Evolutionary conservation across 2,113 vertebrate species (phyloP), one percentile per base, ranked within the genome.

Genomic region (Chaetops frenatus): DNA sequence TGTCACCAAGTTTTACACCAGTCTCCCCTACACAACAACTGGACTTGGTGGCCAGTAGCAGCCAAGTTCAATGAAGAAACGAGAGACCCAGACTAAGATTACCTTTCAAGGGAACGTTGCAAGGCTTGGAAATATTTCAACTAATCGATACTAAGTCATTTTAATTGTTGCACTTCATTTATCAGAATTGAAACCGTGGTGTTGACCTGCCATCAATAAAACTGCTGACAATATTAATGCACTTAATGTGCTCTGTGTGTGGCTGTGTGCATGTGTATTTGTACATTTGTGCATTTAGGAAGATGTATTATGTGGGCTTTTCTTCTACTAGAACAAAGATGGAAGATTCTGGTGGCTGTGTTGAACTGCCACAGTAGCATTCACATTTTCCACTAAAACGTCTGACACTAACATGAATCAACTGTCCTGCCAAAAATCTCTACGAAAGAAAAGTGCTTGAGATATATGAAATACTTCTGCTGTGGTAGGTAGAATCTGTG

Each of bases 61-160:
- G 40, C 33, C 21, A 50, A 58, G 19, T 71, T 88, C 38, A 69
- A 1, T 47, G 56, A 77, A 77, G 56, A 33, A 92, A 69, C 5
- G 0, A 73, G 67, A 60, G 15, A 78, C 33, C 11, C 56, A 71
- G 1, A 44, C 35, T 56, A 21, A 86, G 17, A 40, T 91, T 96
- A 50, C 86, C 86, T 93, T 97, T 90, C 86, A 95, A 93, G 92
- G 86, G 29, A 94, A 77, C 48, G 56, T 84, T 95, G 69, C 40
- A 93, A 78, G 60, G 31, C 15, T 66, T 93, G 92, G 91, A 94
- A 93, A 56, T 90, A 83, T 6, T 90, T 94, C 72, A 86, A 11
- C 38, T 81, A 78, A 94, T 96, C 64, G 7, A 86, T 80, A 62
- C 38, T 65, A 81, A 62, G 58, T 93, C 71, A 70, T 82, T 91